These are phyloP conservation scores for Rhynchopsitta pachyrhyncha DNA, from an alignment of 2,113 vertebrate genomes.

Conservation along the genomic window DNA sequence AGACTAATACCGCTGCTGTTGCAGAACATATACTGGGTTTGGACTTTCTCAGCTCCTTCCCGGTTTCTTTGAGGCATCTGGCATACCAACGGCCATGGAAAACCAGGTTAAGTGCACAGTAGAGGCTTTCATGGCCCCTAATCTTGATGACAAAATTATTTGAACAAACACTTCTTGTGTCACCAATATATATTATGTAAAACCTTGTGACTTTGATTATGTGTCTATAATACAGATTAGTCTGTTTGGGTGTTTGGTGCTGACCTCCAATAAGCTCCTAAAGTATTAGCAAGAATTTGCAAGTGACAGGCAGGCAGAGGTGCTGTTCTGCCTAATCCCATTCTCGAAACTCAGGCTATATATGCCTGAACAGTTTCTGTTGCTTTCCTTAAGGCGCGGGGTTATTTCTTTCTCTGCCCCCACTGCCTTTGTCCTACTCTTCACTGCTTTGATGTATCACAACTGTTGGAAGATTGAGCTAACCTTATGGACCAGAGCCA, in stretches of 20 bases:
- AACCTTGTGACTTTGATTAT: slow-evolving; percentile 75
- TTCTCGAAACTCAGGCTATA: slow-evolving; percentile 24
- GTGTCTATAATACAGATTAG: slow-evolving; percentile 71
- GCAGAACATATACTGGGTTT: neutral
- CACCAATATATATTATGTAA: slow-evolving; percentile 73
- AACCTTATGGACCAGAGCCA: slow-evolving; percentile 36
- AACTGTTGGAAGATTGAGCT: slow-evolving; percentile 26
- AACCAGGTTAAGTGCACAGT: slow-evolving; percentile 64
- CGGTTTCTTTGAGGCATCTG: neutral
- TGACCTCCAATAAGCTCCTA: slow-evolving; percentile 73
- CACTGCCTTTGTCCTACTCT: slow-evolving; percentile 3
- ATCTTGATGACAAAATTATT: slow-evolving; percentile 68
- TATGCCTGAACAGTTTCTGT: slow-evolving; percentile 38
- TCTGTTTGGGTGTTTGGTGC: slow-evolving; percentile 74
- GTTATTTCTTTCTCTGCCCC: slow-evolving; percentile 7
- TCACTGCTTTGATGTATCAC: slow-evolving; percentile 3
- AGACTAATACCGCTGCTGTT: neutral
- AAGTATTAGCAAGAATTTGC: slow-evolving; percentile 72
- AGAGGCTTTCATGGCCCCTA: slow-evolving; percentile 65
- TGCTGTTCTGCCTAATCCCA: slow-evolving; percentile 62
- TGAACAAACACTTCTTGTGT: slow-evolving; percentile 64
- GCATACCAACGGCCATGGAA: neutral
- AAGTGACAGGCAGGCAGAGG: slow-evolving; percentile 72
- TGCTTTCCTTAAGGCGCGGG: neutral
- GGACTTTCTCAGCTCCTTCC: neutral